phyloP scores from a whole-genome alignment of 2,888 invertebrate species.

The Bellardia bayeri region DNA sequence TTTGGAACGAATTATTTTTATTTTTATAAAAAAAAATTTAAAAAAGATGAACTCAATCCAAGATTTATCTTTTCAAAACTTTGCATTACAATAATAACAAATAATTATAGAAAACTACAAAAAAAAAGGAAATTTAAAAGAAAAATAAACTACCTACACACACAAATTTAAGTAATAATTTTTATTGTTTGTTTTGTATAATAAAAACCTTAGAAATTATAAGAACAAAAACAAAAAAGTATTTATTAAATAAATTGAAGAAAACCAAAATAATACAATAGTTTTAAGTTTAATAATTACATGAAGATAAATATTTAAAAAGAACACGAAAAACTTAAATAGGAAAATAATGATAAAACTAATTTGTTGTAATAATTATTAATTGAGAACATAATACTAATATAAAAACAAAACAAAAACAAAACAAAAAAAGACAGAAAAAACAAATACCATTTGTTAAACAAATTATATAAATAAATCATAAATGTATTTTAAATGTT shows the following conservation, averaged over 20 bases:
- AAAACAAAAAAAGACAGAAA: neutral
- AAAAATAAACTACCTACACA: slow-evolving; percentile 33
- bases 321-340: slow-evolving; percentile 28
- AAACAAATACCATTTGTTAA: slow-evolving; percentile 71
- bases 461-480: slow-evolving; percentile 62
- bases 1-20: slow-evolving; percentile 42
- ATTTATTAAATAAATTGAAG: neutral
- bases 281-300: slow-evolving; percentile 57
- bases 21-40: slow-evolving; percentile 21
- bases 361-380: slow-evolving; percentile 71
- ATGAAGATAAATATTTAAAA: slow-evolving; percentile 20
- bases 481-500: slow-evolving; percentile 79
- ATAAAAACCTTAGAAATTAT: slow-evolving; percentile 20
- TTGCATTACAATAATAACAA: slow-evolving; percentile 51
- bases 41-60: neutral
- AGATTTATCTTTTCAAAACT: slow-evolving; percentile 47
- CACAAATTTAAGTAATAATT: slow-evolving; percentile 60
- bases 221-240: slow-evolving; percentile 45
- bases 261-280: slow-evolving; percentile 60
- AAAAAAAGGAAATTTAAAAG: slow-evolving; percentile 21
- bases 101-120: slow-evolving; percentile 14
- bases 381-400: slow-evolving; percentile 55
- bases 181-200: slow-evolving; percentile 67
- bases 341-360: slow-evolving; percentile 53
- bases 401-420: slow-evolving; percentile 1